phyloP scores from a whole-genome alignment of 2,888 invertebrate genomes.

The Orthosia incerta region DNA sequence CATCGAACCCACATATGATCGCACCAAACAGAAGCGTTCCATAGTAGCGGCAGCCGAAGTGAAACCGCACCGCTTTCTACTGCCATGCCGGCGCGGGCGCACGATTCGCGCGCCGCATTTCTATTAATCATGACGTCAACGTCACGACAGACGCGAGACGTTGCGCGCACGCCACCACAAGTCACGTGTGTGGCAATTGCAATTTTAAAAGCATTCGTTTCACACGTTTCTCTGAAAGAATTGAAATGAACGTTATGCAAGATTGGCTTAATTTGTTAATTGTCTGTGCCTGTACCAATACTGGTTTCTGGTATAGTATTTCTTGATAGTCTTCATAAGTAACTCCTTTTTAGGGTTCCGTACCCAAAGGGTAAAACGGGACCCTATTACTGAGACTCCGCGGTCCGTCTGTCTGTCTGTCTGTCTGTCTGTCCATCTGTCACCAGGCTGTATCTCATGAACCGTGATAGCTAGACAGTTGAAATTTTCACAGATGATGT shows the following conservation, averaged over 20 bases:
- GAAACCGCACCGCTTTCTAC: conserved; percentile 81
- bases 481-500: no score
- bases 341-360: no score
- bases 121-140: conserved; percentile 77
- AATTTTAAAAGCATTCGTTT: conserved; percentile 38
- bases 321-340: not conserved
- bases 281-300: not conserved
- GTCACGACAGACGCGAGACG: conserved; percentile 73
- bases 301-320: not conserved
- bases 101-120: conserved; percentile 78
- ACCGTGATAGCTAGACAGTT: no score
- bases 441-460: no score
- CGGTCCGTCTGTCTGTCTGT: no score
- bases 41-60: conserved; percentile 64
- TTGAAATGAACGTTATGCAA: conserved; percentile 3
- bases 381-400: no score
- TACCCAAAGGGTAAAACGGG: no score
- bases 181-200: conserved; percentile 62
- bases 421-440: no score
- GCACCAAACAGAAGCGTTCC: conserved; percentile 28
- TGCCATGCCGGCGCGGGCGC: conserved; percentile 66
- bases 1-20: not conserved
- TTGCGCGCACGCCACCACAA: conserved; percentile 61
- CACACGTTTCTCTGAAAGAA: conserved; percentile 45
- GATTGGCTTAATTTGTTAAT: not conserved